Evolutionary conservation across 2,113 vertebrate genomes (phyloP).

Genomic region (Rhagologus leucostigma): DNA sequence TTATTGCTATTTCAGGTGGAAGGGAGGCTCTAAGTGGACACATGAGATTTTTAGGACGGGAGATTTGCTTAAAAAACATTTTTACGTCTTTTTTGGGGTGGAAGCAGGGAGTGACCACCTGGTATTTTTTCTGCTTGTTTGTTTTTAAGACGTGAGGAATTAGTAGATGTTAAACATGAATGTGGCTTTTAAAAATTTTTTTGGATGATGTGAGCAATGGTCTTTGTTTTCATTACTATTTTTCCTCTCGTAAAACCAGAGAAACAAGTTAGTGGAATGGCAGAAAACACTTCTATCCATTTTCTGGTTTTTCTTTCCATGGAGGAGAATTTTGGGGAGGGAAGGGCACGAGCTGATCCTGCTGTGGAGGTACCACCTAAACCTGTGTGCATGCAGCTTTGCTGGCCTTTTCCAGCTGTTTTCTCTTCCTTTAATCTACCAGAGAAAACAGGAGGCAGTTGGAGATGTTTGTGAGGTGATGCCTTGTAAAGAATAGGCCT

Average conservation of each 20-base stretch:
- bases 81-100: not conserved
- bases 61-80: conserved; percentile 15
- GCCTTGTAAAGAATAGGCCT: not conserved
- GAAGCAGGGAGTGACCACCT: not conserved
- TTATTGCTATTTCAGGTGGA: conserved; percentile 62
- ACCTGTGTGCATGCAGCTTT: accelerated
- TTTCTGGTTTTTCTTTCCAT: not conserved
- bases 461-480: not conserved
- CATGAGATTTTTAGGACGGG: not conserved
- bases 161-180: not conserved
- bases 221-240: not conserved
- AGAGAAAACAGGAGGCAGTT: not conserved
- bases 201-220: not conserved
- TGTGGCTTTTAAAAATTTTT: not conserved
- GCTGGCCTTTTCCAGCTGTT: not conserved
- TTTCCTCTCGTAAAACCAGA: conserved; percentile 5
- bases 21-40: conserved; percentile 16
- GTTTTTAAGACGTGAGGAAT: not conserved
- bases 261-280: not conserved
- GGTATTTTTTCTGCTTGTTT: conserved; percentile 3
- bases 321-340: not conserved
- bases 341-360: not conserved
- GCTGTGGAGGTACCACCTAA: not conserved
- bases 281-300: not conserved
- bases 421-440: not conserved